These are phyloP conservation scores for Volucella zonaria DNA, from an alignment of 2,888 invertebrate species.

Conservation along the genomic window DNA sequence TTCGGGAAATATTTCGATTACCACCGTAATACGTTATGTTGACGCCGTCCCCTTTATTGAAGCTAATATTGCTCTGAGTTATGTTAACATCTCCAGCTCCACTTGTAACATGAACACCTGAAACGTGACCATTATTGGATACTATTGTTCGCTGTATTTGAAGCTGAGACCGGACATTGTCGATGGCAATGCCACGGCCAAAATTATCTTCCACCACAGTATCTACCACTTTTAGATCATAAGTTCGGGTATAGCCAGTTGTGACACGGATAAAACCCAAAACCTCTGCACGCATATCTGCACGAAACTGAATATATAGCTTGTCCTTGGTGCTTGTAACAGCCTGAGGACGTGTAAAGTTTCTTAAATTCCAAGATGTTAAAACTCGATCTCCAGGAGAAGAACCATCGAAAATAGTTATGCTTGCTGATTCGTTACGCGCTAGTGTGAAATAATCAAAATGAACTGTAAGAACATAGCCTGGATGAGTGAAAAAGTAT, in stretches of 20 bases:
- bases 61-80: slow-evolving; percentile 93
- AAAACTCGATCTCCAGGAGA: slow-evolving; percentile 88
- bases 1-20: slow-evolving; percentile 93
- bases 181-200: slow-evolving; percentile 96
- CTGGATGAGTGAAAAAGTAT: slow-evolving; percentile 90
- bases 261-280: slow-evolving; percentile 91
- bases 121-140: slow-evolving; percentile 93
- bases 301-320: slow-evolving; percentile 91
- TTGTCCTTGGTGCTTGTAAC: slow-evolving; percentile 91
- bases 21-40: slow-evolving; percentile 98
- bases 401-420: slow-evolving; percentile 91
- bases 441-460: slow-evolving; percentile 92
- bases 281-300: slow-evolving; percentile 88
- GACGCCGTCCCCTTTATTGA: slow-evolving; percentile 96
- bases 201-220: slow-evolving; percentile 94
- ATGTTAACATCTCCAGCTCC: slow-evolving; percentile 97
- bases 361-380: slow-evolving; percentile 88
- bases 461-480: slow-evolving; percentile 92
- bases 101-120: slow-evolving; percentile 93
- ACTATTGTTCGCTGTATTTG: slow-evolving; percentile 92
- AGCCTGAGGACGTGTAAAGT: slow-evolving; percentile 94
- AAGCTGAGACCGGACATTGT: slow-evolving; percentile 94
- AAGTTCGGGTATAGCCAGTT: slow-evolving; percentile 90
- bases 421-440: slow-evolving; percentile 88
- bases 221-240: slow-evolving; percentile 93